These are phyloP conservation scores for Microplitis manilae DNA, from an alignment of 2,888 invertebrate species.

Conservation along the genomic window DNA sequence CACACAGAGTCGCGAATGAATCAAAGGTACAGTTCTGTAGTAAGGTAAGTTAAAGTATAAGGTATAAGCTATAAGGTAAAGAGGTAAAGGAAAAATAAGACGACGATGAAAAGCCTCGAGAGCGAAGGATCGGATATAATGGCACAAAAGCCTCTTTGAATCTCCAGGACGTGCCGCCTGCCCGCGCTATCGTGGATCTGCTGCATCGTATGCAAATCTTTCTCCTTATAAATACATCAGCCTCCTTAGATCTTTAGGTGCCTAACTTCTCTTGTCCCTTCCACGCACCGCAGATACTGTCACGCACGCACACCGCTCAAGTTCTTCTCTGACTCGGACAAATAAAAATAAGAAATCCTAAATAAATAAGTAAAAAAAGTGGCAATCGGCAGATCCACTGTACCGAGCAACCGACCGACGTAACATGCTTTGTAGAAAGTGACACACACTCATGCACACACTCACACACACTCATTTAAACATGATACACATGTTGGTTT, in stretches of 20 bases:
- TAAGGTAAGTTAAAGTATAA: conserved; percentile 44
- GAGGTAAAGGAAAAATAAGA: conserved; percentile 41
- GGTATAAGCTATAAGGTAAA: conserved; percentile 32
- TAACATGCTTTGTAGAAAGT: conserved; percentile 17
- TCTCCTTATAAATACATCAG: conserved; percentile 72
- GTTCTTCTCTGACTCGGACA: neutral
- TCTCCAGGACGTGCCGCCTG: conserved; percentile 50
- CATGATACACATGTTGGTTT: neutral
- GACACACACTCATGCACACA: conserved; percentile 13
- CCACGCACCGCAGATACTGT: conserved; percentile 47
- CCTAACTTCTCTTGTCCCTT: conserved; percentile 54
- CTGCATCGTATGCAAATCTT: conserved; percentile 71
- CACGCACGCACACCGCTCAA: conserved; percentile 39
- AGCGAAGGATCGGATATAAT: conserved; percentile 55
- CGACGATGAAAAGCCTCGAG: conserved; percentile 46
- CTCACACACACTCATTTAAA: neutral
- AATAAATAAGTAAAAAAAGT: neutral
- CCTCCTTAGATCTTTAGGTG: conserved; percentile 65
- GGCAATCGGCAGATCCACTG: conserved; percentile 11
- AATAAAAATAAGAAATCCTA: conserved; percentile 14
- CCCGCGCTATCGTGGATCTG: conserved; percentile 61
- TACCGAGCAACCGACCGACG: neutral
- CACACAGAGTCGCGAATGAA: conserved; percentile 41
- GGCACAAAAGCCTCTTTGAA: conserved; percentile 58
- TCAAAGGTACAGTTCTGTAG: conserved; percentile 44